These are phyloP conservation scores for Albula goreensis DNA, from an alignment of 2,113 vertebrate species.

Conservation along the genomic window DNA sequence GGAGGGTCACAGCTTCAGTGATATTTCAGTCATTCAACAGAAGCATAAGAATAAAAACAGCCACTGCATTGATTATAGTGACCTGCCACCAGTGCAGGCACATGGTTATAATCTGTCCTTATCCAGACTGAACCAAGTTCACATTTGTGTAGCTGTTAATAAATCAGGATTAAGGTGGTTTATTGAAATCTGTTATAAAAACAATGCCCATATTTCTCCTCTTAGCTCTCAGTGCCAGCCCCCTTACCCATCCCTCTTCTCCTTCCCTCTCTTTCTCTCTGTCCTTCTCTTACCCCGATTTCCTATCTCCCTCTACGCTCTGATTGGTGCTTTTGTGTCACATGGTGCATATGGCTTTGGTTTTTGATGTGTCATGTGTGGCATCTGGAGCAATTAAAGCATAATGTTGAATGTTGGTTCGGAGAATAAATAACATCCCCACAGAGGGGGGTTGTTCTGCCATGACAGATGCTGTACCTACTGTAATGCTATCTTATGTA, in stretches of 20 bases:
- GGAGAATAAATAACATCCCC: neutral
- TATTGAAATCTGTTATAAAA: neutral
- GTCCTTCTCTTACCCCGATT: neutral
- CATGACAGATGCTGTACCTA: neutral
- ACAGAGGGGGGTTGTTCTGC: neutral
- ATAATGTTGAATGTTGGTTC: neutral
- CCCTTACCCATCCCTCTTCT: no score
- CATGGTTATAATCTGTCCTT: neutral
- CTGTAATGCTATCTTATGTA: neutral
- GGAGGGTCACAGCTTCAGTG: neutral
- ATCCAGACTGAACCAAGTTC: neutral
- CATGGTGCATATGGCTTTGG: no score
- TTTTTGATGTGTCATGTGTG: neutral
- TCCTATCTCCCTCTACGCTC: neutral
- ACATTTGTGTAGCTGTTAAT: neutral
- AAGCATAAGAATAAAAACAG: neutral
- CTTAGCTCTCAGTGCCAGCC: neutral
- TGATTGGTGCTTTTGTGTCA: neutral
- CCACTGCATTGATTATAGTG: neutral
- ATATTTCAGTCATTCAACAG: neutral
- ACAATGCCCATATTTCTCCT: neutral
- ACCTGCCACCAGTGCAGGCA: neutral
- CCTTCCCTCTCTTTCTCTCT: neutral
- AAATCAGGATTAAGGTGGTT: neutral
- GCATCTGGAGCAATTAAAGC: neutral